phyloP scores from a whole-genome alignment of 2,888 invertebrate species.

The Morpho achilles region DNA sequence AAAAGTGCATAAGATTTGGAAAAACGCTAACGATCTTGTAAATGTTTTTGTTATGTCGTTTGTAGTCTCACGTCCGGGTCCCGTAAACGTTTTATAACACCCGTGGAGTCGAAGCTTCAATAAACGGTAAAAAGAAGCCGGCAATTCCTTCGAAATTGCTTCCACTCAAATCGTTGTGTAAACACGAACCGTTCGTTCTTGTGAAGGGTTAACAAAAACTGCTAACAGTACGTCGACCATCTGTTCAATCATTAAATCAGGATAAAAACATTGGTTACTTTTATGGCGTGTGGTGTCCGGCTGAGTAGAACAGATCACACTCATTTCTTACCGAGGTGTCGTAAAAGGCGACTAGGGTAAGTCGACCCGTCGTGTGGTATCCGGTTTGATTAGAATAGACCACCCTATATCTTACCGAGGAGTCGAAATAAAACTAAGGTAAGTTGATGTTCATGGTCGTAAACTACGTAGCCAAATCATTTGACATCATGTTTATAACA shows the following conservation, averaged over 20 bases:
- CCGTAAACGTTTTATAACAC: slow-evolving; percentile 4
- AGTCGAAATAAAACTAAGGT: too few relatives aligned
- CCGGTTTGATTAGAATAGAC: too few relatives aligned
- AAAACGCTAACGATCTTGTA: background rate
- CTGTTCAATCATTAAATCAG: background rate
- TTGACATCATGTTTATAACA: too few relatives aligned
- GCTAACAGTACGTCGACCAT: background rate
- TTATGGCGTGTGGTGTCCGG: background rate
- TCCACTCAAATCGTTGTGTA: slow-evolving; percentile 28
- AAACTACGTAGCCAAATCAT: too few relatives aligned
- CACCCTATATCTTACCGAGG: background rate
- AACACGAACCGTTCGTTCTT: slow-evolving; percentile 27
- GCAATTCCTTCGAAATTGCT: slow-evolving; percentile 20
- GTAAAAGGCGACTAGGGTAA: too few relatives aligned
- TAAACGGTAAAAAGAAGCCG: slow-evolving; percentile 10
- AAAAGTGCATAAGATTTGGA: background rate
- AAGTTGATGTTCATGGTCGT: too few relatives aligned
- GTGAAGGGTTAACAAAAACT: slow-evolving; percentile 2
- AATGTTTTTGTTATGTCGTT: slow-evolving; percentile 1
- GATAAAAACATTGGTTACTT: background rate
- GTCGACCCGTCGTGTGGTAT: too few relatives aligned
- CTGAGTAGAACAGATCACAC: too few relatives aligned
- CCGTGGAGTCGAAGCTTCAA: background rate
- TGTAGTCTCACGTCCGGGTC: slow-evolving; percentile 5
- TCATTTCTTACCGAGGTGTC: too few relatives aligned